A percentile compares a stretch with the other conserved stretches of the same genome.
Conservation (phyloP, 2,113 vertebrate species). For the Aleadryas rufinucha region DNA sequence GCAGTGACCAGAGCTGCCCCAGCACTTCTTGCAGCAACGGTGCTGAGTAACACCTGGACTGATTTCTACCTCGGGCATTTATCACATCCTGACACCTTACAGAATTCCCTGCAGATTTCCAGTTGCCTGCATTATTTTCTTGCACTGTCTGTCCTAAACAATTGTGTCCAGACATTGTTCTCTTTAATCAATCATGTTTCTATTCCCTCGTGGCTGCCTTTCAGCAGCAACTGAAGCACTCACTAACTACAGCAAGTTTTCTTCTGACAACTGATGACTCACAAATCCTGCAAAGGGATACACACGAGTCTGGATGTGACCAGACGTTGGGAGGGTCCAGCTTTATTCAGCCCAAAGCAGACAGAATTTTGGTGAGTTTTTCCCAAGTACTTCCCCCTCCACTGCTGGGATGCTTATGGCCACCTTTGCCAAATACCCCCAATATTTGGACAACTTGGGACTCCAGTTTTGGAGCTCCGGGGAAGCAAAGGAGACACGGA, state of each 20-base stretch:
- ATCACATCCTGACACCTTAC: neutral
- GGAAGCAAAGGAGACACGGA: neutral
- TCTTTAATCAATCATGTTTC: neutral
- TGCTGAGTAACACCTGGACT: neutral
- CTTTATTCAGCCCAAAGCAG: neutral
- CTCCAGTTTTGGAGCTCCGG: neutral
- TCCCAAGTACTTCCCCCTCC: neutral
- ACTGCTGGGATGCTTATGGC: neutral
- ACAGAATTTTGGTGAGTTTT: neutral
- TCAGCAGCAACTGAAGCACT: neutral
- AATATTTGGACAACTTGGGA: neutral
- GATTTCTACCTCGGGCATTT: neutral
- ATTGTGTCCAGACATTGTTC: neutral
- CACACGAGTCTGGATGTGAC: rapidly evolving
- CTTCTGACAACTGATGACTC: neutral
- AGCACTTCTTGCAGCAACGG: neutral
- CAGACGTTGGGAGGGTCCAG: neutral
- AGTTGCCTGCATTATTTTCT: neutral
- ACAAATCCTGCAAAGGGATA: neutral
- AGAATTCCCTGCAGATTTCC: neutral
- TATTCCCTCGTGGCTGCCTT: neutral
- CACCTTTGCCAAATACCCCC: neutral
- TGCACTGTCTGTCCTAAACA: neutral
- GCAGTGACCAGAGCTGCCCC: neutral
- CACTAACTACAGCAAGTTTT: neutral